phyloP scores from a whole-genome alignment of 2,113 vertebrate genomes.

The Barnardius zonarius region DNA sequence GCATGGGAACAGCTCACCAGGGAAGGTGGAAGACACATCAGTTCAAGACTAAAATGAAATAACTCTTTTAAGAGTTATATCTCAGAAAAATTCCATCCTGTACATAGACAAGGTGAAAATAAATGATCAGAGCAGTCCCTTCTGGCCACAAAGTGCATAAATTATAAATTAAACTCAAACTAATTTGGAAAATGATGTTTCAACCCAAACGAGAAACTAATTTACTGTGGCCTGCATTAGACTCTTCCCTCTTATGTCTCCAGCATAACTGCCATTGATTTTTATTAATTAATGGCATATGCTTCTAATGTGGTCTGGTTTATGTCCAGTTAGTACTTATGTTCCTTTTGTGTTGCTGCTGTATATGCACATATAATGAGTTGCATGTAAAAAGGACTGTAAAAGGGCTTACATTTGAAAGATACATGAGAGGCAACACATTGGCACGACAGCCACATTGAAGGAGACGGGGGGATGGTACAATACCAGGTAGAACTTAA shows the following conservation, averaged over 20 bases:
- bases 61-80: neutral
- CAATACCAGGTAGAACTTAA: neutral
- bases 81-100: neutral
- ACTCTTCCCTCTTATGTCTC: neutral
- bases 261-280: constrained; percentile 13
- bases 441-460: neutral
- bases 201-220: constrained; percentile 22
- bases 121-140: neutral
- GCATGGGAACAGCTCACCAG: neutral
- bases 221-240: constrained; percentile 38
- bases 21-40: neutral
- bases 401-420: neutral
- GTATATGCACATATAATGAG: neutral
- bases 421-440: neutral
- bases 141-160: constrained; percentile 1
- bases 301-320: neutral
- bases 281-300: constrained; percentile 19
- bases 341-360: neutral
- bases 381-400: neutral
- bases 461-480: neutral
- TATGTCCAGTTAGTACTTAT: neutral
- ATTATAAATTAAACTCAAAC: constrained; percentile 49
- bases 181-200: constrained; percentile 39
- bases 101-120: neutral
- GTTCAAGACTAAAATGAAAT: constrained; percentile 13